Evolutionary conservation across 2,113 vertebrate genomes (phyloP).

Genomic region (Planiliza haematocheilus): DNA sequence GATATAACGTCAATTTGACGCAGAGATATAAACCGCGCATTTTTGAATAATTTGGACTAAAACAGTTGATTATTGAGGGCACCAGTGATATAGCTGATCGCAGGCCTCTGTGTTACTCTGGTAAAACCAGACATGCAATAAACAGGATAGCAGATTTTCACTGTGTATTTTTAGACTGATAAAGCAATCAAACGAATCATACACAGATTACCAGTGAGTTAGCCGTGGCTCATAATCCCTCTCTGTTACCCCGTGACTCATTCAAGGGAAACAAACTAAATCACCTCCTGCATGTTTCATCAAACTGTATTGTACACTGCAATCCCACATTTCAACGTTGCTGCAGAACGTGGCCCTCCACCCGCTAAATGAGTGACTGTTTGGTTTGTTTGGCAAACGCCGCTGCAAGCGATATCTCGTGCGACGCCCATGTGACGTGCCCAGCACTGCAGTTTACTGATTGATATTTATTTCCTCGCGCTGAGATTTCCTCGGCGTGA

Average conservation of each 20-base stretch:
- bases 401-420: constrained; percentile 34
- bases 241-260: constrained; percentile 19
- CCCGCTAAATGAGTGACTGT: constrained; percentile 12
- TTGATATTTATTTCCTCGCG: constrained; percentile 50
- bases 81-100: too few relatives aligned
- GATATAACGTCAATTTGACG: too few relatives aligned
- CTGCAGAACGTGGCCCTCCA: not conserved
- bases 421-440: constrained; percentile 7
- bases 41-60: too few relatives aligned
- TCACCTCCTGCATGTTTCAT: constrained; percentile 5
- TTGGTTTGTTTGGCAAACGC: constrained; percentile 55
- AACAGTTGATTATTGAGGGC: too few relatives aligned
- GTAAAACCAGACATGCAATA: too few relatives aligned
- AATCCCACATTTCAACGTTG: constrained; percentile 44
- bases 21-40: too few relatives aligned
- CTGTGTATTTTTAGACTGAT: too few relatives aligned
- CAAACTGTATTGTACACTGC: not conserved
- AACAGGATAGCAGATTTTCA: too few relatives aligned
- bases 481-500: constrained; percentile 10
- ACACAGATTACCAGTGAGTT: too few relatives aligned
- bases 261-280: constrained; percentile 3
- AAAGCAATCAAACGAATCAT: too few relatives aligned
- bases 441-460: constrained; percentile 23
- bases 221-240: constrained; percentile 4
- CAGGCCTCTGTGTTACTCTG: too few relatives aligned